A percentile compares a stretch with the other conserved stretches of the same genome.
Evolutionary conservation across 2,888 invertebrate genomes (phyloP).

Genomic region (Sarcophaga rosellei): DNA sequence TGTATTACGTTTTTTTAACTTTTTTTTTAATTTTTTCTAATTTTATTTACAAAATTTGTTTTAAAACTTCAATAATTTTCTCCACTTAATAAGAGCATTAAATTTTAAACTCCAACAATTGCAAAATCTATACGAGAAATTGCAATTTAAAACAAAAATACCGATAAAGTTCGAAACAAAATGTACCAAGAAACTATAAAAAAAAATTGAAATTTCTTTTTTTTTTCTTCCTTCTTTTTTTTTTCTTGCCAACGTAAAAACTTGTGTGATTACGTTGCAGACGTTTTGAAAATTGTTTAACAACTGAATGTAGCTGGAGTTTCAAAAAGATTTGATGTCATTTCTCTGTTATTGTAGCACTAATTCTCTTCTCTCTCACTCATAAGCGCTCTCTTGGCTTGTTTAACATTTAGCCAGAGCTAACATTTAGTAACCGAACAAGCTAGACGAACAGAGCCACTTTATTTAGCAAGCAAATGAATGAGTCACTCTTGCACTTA

Average conservation of each 20-base stretch:
- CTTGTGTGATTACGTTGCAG: slow-evolving; percentile 65
- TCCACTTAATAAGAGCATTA: slow-evolving; percentile 14
- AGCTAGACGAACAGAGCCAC: slow-evolving; percentile 14
- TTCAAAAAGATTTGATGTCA: neutral
- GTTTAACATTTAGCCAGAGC: slow-evolving; percentile 17
- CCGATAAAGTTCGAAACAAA: slow-evolving; percentile 49
- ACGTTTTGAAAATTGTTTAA: slow-evolving; percentile 71
- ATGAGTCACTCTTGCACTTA: slow-evolving; percentile 46
- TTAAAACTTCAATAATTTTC: neutral
- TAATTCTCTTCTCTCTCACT: slow-evolving; percentile 11
- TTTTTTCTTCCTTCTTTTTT: neutral
- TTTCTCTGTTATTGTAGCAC: slow-evolving; percentile 34
- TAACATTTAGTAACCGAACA: slow-evolving; percentile 7
- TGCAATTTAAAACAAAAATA: slow-evolving; percentile 36
- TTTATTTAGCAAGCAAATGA: slow-evolving; percentile 3
- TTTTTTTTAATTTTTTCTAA: neutral
- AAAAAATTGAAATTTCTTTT: slow-evolving; percentile 45
- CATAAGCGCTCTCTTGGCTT: neutral
- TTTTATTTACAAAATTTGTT: slow-evolving; percentile 1
- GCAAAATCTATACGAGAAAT: neutral
- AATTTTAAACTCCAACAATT: slow-evolving; percentile 29
- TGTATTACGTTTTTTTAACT: slow-evolving; percentile 23
- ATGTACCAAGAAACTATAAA: slow-evolving; percentile 34
- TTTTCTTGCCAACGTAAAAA: slow-evolving; percentile 28
- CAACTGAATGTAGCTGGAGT: slow-evolving; percentile 69